Evolutionary conservation across 2,113 vertebrate genomes (phyloP), one percentile per base, ranked within the genome.

Genomic region (Tinamus guttatus): DNA sequence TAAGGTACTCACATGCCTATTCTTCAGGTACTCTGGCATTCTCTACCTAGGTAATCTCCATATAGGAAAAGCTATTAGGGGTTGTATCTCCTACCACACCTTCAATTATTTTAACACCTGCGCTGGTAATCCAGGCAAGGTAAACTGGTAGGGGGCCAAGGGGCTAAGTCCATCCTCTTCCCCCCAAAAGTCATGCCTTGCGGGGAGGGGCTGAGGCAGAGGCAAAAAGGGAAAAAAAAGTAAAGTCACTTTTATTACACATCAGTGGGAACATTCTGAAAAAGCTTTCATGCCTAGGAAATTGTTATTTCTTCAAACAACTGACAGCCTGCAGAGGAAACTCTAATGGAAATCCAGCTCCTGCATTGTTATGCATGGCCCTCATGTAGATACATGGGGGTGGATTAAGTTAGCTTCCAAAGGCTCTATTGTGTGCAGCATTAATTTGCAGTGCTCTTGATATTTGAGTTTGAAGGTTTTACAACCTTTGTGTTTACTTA

Each of bases 61-160:
- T 96, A 97, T 94, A 98, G 98, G 97, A 97, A 98, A 98, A 97
- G 97, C 98, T 97, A 97, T 98, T 97, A 98, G 94, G 96, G 96
- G 81, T 95, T 98, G 93, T 97, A 97, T 98, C 97, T 98, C 94
- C 96, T 97, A 97, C 98, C 98, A 98, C 98, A 99, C 99, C 99
- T 99, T 99, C 98, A 98, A 99, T 99, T 99, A 98, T 98, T 97
- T 98, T 97, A 98, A 98, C 99, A 99, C 99, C 99, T 99, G 99
- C 99, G 98, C 97, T 95, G 92, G 97, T 98, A 98, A 98, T 98
- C 98, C 98, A 93, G 71, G 91, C 85, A 98, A 98, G 98, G 98
- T 98, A 98, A 97, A 60, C 98, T 97, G 76, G 98, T 95, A 96
- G 98, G 98, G 98, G 98, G 97, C 93, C 96, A 67, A 38, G 82